Evolutionary conservation across 2,888 invertebrate genomes (phyloP), one percentile per base, ranked within the genome.

Genomic region (Dorcus parallelipipedus): DNA sequence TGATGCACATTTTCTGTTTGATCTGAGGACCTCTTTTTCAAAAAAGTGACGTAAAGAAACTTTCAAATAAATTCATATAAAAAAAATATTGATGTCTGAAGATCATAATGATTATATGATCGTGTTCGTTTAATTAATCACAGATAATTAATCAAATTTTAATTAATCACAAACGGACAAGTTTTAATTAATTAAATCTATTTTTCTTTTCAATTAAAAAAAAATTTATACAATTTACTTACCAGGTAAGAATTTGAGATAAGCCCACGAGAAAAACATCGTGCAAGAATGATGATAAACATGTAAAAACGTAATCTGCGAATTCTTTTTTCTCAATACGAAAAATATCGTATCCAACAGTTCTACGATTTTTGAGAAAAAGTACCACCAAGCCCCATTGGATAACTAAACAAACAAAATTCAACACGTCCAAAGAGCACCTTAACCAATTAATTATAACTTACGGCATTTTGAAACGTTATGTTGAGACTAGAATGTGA

Each of bases 231-330:
- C 26, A 49, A 39, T 20, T 2, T 20, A 20, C 42, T 68, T 78
- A 87, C 88, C 90, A 74, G 92, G 89, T 56, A 90, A 80, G 73
- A 87, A 93, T 76, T 89, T 89, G 20, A 87, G 80, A 50, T 90
- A 92, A 17, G 88, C 87, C 91, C 91, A 93, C 1, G 88, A 87
- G 74, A 90, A 86, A 60, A 91, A 78, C 23, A 89, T 93, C 79
- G 90, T 91, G 73, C 89, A 81, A 2, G 88, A 83, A 74, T 95
- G 95, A 77, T 95, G 95, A 72, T 94, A 95, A 9, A 95, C 87
- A 72, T 95, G 95, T 14, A 96, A 83, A 73, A 92, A 91, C 0
- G 93, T 87, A 23, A 95, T 89, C 78, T 95, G 95, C 55, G 87
- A 87, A 69, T 91, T 88, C 78, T 95, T 95, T 78, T 95, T 95